These are phyloP conservation scores for Pristionchus mayeri DNA, from an alignment of 2,888 invertebrate genomes.

Conservation along the genomic window DNA sequence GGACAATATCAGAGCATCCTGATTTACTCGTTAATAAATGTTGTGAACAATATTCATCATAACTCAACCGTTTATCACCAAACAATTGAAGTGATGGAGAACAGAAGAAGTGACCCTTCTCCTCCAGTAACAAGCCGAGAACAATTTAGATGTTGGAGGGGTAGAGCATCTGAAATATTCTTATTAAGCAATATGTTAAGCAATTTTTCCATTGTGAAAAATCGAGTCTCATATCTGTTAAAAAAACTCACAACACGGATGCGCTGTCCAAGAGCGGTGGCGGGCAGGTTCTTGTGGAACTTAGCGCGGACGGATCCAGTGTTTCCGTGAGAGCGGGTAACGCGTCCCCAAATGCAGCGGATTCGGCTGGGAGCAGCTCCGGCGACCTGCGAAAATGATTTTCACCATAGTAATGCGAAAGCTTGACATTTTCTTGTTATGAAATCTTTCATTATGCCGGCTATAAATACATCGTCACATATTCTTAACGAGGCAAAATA, in stretches of 20 bases:
- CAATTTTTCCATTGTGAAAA: not conserved
- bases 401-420: no score
- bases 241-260: slow-evolving; percentile 92
- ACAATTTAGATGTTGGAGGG: slow-evolving; percentile 79
- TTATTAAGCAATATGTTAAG: not conserved
- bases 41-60: slow-evolving; percentile 5
- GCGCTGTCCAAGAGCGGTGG: slow-evolving; percentile 97
- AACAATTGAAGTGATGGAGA: slow-evolving; percentile 58
- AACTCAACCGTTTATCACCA: slow-evolving; percentile 59
- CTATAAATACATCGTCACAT: no score
- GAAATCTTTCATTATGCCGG: no score
- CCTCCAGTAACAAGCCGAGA: slow-evolving; percentile 50
- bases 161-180: slow-evolving; percentile 80
- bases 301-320: slow-evolving; percentile 95
- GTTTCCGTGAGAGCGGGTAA: slow-evolving; percentile 87
- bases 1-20: not conserved
- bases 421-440: no score
- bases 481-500: no score
- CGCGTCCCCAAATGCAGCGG: slow-evolving; percentile 82
- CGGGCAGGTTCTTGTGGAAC: slow-evolving; percentile 96
- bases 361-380: slow-evolving; percentile 77
- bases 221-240: no score
- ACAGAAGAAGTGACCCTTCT: slow-evolving; percentile 55
- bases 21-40: slow-evolving; percentile 28
- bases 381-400: slow-evolving; percentile 76